A percentile compares a stretch with the other conserved stretches of the same genome.
Evolutionary conservation across 2,113 vertebrate species (phyloP).

Genomic region (Paracanthobrama guichenoti): DNA sequence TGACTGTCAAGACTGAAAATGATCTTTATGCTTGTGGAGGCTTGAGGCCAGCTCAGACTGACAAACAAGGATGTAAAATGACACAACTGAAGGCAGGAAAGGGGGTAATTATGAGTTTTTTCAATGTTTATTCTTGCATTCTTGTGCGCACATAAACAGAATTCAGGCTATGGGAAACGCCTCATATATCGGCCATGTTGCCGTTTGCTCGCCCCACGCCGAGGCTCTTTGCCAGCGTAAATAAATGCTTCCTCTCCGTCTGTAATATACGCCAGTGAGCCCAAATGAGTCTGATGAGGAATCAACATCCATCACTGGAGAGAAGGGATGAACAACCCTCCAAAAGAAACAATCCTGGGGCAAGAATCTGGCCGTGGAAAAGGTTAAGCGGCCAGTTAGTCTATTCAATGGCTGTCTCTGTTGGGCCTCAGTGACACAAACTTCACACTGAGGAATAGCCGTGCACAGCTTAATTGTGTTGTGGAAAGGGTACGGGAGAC

Average conservation of each 20-base stretch:
- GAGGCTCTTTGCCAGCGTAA: constrained; percentile 52
- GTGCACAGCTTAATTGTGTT: constrained; percentile 49
- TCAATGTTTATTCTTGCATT: constrained; percentile 7
- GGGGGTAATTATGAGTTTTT: background rate
- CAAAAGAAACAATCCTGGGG: constrained; percentile 37
- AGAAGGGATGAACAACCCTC: constrained; percentile 1
- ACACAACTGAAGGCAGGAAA: constrained; percentile 18
- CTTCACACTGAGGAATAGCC: constrained; percentile 47
- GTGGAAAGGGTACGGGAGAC: constrained; percentile 40
- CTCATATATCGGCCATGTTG: constrained; percentile 27
- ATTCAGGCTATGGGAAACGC: constrained; percentile 22
- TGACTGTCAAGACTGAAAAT: background rate
- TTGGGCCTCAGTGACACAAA: constrained; percentile 36
- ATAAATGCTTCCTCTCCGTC: constrained; percentile 50
- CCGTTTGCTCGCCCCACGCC: background rate
- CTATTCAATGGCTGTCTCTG: constrained; percentile 38
- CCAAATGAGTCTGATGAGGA: constrained; percentile 49
- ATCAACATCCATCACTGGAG: constrained; percentile 48
- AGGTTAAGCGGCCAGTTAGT: constrained; percentile 46
- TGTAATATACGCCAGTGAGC: constrained; percentile 41
- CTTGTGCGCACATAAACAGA: background rate
- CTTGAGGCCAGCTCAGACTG: constrained; percentile 8
- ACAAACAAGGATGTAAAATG: constrained; percentile 18
- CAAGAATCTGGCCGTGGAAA: constrained; percentile 30
- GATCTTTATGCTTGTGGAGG: constrained; percentile 1